These are phyloP conservation scores for Euura lappo DNA, from an alignment of 1,140 invertebrate genomes.

Conservation along the genomic window DNA sequence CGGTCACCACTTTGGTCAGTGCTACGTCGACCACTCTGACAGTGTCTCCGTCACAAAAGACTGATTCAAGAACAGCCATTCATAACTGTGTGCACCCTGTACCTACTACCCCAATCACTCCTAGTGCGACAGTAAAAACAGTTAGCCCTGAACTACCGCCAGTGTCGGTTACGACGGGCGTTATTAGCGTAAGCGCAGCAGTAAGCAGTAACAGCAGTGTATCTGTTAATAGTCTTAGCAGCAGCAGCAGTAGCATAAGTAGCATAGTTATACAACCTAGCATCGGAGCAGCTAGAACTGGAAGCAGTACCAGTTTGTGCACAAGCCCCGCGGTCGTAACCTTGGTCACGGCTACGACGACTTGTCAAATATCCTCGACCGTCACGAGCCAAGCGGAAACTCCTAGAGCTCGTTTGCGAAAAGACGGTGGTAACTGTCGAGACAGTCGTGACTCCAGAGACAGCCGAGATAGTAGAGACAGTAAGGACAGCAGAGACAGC, in stretches of 20 bases:
- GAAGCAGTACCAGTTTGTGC: background rate
- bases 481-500: slow-evolving; percentile 30
- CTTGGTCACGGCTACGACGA: slow-evolving; percentile 3
- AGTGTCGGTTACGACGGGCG: slow-evolving; percentile 43
- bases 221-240: slow-evolving; percentile 29
- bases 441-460: slow-evolving; percentile 22
- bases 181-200: slow-evolving; percentile 29
- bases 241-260: slow-evolving; percentile 28
- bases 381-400: slow-evolving; percentile 1
- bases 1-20: slow-evolving; percentile 24
- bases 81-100: slow-evolving; percentile 51
- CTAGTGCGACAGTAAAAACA: slow-evolving; percentile 55
- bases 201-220: slow-evolving; percentile 33
- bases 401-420: slow-evolving; percentile 21
- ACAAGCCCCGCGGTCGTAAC: background rate
- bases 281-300: background rate
- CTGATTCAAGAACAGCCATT: slow-evolving; percentile 39
- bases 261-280: background rate
- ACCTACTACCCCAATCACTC: slow-evolving; percentile 53
- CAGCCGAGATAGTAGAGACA: slow-evolving; percentile 37
- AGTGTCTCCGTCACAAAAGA: slow-evolving; percentile 28
- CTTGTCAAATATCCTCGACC: background rate
- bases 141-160: slow-evolving; percentile 57
- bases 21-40: slow-evolving; percentile 16
- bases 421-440: slow-evolving; percentile 27